Percentiles rank a stretch among this genome's conserved stretches.
Conservation (phyloP, 2,797 vertebrate species). For the Molossus alvarezi region DNA sequence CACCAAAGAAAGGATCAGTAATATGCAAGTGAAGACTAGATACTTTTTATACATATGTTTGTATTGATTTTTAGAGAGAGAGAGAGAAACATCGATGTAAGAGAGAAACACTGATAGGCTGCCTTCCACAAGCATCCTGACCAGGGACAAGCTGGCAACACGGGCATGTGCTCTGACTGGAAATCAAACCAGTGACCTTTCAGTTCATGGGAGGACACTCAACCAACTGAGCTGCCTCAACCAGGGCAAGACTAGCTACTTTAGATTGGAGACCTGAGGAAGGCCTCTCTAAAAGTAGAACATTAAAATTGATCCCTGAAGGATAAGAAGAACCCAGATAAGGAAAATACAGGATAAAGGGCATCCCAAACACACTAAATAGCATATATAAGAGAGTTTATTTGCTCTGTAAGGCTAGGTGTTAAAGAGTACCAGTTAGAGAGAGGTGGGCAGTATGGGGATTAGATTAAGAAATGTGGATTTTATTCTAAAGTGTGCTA, state of each 20-base stretch:
- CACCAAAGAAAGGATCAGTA: not conserved
- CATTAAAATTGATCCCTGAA: not conserved
- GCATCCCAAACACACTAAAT: not conserved
- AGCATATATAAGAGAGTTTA: not conserved
- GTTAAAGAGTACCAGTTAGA: not conserved
- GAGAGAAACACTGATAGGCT: too few species aligned
- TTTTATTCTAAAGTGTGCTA: not conserved
- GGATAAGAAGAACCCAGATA: not conserved
- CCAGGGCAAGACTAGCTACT: not conserved
- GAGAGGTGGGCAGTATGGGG: not conserved
- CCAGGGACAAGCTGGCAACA: too few species aligned
- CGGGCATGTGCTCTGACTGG: too few species aligned
- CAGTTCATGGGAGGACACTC: too few species aligned
- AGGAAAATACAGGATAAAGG: not conserved
- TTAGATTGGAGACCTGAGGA: not conserved
- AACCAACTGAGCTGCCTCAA: too few species aligned
- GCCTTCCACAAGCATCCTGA: too few species aligned
- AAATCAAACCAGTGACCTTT: too few species aligned
- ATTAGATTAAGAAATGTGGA: not conserved
- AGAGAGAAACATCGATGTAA: too few species aligned
- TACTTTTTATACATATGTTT: too few species aligned
- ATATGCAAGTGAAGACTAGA: not conserved
- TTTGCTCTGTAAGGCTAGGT: not conserved
- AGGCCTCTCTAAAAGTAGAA: constrained; percentile 15
- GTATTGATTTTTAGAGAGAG: too few species aligned